Conservation (phyloP, 2,888 invertebrate species). For the Aelia acuminata region DNA sequence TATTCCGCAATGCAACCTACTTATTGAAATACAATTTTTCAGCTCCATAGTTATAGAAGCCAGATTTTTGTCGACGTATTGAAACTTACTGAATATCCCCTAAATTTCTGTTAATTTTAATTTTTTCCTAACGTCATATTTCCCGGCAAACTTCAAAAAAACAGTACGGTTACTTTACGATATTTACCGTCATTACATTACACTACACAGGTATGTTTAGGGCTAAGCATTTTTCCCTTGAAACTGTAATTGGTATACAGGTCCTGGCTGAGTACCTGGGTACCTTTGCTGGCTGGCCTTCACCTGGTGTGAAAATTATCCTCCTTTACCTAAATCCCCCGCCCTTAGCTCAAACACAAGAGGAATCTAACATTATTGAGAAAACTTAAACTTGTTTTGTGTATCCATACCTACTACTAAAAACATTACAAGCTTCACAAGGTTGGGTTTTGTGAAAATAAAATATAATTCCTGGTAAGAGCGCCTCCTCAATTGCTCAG, state of each 20-base stretch:
- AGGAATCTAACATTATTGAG: neutral
- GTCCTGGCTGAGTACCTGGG: neutral
- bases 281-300: neutral
- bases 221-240: neutral
- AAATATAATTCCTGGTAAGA: too few species aligned
- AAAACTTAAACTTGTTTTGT: neutral
- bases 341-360: neutral
- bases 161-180: neutral
- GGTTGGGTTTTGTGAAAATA: too few species aligned
- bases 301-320: neutral
- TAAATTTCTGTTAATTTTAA: too few species aligned
- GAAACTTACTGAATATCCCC: too few species aligned
- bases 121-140: too few species aligned
- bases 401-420: neutral
- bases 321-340: neutral
- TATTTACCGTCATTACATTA: neutral
- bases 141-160: neutral
- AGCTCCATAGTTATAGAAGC: too few species aligned
- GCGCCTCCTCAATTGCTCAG: too few species aligned
- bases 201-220: neutral
- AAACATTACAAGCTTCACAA: too few species aligned
- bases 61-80: too few species aligned
- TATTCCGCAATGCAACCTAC: too few species aligned
- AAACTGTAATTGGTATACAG: conserved; percentile 1
- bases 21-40: too few species aligned